Evolutionary conservation across 1,140 invertebrate species (phyloP).

Genomic region (Monomorium pharaonis): DNA sequence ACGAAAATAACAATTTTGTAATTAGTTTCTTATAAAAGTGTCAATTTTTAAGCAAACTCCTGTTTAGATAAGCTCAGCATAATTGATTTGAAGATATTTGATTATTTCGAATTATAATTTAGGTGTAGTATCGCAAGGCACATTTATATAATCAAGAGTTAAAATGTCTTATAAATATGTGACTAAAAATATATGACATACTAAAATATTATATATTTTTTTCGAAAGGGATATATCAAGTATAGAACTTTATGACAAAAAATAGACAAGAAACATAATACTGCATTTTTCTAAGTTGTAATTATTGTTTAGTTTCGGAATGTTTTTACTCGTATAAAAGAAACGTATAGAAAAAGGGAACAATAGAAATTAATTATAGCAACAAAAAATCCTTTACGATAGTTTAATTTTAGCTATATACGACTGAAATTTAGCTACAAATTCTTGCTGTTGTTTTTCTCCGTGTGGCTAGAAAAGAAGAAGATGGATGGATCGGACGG

Average conservation of each 20-base stretch:
- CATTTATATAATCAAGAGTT: background rate
- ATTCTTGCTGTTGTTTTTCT: too few species aligned
- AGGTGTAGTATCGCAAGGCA: background rate
- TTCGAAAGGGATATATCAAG: background rate
- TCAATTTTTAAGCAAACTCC: too few species aligned
- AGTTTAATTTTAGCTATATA: too few species aligned
- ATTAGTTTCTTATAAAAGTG: too few species aligned
- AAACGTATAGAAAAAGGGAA: background rate
- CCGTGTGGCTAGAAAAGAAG: background rate
- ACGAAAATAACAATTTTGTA: background rate
- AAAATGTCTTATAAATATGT: background rate
- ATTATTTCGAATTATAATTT: background rate
- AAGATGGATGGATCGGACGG: background rate
- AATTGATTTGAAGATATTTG: background rate
- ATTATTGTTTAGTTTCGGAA: background rate
- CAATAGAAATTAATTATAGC: too few species aligned
- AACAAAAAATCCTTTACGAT: too few species aligned
- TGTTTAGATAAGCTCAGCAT: too few species aligned
- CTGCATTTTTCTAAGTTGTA: background rate
- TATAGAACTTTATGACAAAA: background rate
- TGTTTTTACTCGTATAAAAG: background rate
- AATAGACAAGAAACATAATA: background rate
- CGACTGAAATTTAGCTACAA: too few species aligned
- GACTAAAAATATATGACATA: too few species aligned
- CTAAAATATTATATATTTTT: background rate